These are phyloP conservation scores for Nymphalis polychloros DNA, from an alignment of 2,888 invertebrate species.

Conservation along the genomic window DNA sequence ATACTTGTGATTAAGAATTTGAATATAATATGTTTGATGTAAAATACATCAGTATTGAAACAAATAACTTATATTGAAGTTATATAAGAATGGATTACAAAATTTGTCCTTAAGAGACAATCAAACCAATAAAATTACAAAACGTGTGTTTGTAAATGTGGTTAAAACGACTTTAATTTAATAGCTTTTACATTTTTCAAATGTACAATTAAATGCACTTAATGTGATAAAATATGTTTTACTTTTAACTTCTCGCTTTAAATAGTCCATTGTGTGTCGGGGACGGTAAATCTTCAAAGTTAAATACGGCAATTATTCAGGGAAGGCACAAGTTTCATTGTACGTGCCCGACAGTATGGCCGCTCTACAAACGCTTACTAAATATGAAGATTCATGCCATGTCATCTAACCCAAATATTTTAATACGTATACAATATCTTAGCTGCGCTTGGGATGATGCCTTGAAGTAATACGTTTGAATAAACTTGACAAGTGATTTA, in stretches of 20 bases:
- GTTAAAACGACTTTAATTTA: no score
- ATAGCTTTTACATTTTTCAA: not conserved
- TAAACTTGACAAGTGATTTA: slow-evolving; percentile 18
- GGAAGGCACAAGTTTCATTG: slow-evolving; percentile 69
- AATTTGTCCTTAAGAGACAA: no score
- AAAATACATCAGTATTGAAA: no score
- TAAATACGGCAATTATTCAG: slow-evolving; percentile 77
- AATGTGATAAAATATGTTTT: slow-evolving; percentile 21
- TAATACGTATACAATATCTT: slow-evolving; percentile 59
- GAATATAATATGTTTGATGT: no score
- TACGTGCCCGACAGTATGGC: slow-evolving; percentile 51
- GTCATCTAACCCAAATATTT: slow-evolving; percentile 71
- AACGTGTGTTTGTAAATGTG: no score
- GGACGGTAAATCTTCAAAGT: slow-evolving; percentile 63
- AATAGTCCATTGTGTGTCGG: slow-evolving; percentile 63
- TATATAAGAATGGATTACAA: no score
- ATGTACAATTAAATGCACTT: slow-evolving; percentile 35
- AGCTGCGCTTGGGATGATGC: slow-evolving; percentile 11
- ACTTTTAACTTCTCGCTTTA: slow-evolving; percentile 51
- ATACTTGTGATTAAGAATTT: no score
- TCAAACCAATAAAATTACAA: no score
- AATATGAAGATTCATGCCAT: slow-evolving; percentile 75
- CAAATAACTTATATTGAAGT: no score
- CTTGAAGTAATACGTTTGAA: slow-evolving; percentile 17
- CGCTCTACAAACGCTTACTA: slow-evolving; percentile 58